Evolutionary conservation across 2,888 invertebrate species (phyloP), one percentile per base, ranked within the genome.

Genomic region (Cryptocephalus primarius): DNA sequence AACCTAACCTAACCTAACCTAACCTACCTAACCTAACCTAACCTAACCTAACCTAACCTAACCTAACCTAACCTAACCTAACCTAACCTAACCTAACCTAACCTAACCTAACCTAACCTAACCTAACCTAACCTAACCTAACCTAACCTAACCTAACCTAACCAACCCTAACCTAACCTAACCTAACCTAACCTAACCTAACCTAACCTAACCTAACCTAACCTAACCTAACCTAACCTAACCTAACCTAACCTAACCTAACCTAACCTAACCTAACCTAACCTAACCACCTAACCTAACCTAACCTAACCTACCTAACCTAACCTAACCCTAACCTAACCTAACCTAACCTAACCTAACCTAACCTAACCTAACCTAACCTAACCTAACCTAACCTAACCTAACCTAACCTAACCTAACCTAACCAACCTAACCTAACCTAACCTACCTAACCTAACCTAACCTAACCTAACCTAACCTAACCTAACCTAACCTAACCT

Each of bases 391-490:
- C 49, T 44, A 42, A 44, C 46, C 48, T 51, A 47, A 47, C 46
- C 50, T 52, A 46, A 48, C 49, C 51, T 49, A 40, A 47, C 48
- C 48, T 48, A 46, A 51, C 33, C 46, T n/a, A n/a, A n/a, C n/a
- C n/a, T n/a, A n/a, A n/a, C n/a, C n/a, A n/a, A n/a, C n/a, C n/a
- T n/a, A n/a, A n/a, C n/a, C n/a, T n/a, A n/a, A n/a, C n/a, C n/a
- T n/a, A n/a, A n/a, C n/a, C n/a, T n/a, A n/a, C n/a, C 53, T 47
- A 49, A 51, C 53, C 53, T 49, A 53, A 51, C n/a, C 49, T 49
- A 49, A 50, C 51, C 53, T 49, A 49, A 50, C 52, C 45, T 47
- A 49, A 45, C 53, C 51, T 47, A 52, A 51, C 51, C 48, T 44
- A 51, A 46, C 52, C 52, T 50, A 46, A 48, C 48, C 52, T 48